These are phyloP conservation scores for Sinelater perroti DNA, from an alignment of 2,888 invertebrate species.

Conservation along the genomic window DNA sequence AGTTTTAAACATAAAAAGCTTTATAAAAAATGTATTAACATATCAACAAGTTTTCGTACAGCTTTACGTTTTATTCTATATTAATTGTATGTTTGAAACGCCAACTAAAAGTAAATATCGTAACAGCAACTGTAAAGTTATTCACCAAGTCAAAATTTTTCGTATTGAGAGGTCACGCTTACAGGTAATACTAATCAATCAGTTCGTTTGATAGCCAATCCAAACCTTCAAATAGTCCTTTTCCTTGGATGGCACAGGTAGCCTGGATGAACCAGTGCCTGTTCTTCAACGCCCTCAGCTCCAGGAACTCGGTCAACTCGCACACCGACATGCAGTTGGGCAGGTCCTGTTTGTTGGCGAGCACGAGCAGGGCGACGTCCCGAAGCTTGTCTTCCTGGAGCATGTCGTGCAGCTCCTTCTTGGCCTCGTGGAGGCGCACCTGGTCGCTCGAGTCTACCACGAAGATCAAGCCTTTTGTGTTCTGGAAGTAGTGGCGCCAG, in stretches of 20 bases:
- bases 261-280: constrained; percentile 97
- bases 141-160: too few relatives aligned
- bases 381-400: constrained; percentile 92
- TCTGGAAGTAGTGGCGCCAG: constrained; percentile 99
- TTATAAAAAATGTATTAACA: too few relatives aligned
- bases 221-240: constrained; percentile 94
- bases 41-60: too few relatives aligned
- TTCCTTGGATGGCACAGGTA: constrained; percentile 94
- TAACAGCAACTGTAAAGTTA: too few relatives aligned
- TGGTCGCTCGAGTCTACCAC: constrained; percentile 98
- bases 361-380: constrained; percentile 92
- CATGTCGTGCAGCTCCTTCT: constrained; percentile 80
- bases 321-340: constrained; percentile 95
- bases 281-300: constrained; percentile 84
- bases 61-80: too few relatives aligned
- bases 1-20: too few relatives aligned
- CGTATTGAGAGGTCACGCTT: too few relatives aligned
- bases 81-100: too few relatives aligned
- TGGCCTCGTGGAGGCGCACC: constrained; percentile 92
- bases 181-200: constrained; percentile 15
- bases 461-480: constrained; percentile 95
- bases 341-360: constrained; percentile 97
- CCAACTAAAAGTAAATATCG: too few relatives aligned
- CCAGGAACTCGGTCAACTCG: constrained; percentile 92
- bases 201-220: constrained; percentile 96